Evolutionary conservation across 2,888 invertebrate genomes (phyloP).

Genomic region (Napeogenes sylphis): DNA sequence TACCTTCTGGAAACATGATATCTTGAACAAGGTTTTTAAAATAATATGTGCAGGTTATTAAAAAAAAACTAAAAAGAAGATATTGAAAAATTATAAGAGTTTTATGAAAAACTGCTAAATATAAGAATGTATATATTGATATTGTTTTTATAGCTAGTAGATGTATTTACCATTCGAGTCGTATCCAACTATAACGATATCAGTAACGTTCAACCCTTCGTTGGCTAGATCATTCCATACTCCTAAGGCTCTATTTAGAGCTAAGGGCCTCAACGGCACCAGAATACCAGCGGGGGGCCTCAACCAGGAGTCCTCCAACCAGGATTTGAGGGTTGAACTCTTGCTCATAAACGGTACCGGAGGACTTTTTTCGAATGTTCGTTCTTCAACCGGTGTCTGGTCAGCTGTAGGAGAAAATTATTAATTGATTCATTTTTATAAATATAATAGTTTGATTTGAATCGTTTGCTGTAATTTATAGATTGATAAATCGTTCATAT

Average conservation of each 20-base stretch:
- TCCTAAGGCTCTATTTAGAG: constrained; percentile 58
- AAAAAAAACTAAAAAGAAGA: too few relatives aligned
- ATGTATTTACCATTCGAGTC: constrained; percentile 62
- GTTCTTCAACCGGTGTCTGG: constrained; percentile 39
- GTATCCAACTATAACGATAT: constrained; percentile 67
- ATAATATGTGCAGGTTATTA: too few relatives aligned
- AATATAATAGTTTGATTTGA: neutral
- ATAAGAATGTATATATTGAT: too few relatives aligned
- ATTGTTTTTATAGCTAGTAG: neutral
- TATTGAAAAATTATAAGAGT: too few relatives aligned
- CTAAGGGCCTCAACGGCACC: constrained; percentile 62
- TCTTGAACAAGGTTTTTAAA: too few relatives aligned
- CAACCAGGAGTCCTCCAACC: constrained; percentile 70
- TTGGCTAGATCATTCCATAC: constrained; percentile 64
- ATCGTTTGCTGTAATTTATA: too few relatives aligned
- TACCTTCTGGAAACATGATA: too few relatives aligned
- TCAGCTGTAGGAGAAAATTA: constrained; percentile 41
- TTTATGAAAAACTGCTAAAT: neutral
- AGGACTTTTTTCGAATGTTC: constrained; percentile 42
- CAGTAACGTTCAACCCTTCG: constrained; percentile 56
- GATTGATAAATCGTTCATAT: too few relatives aligned
- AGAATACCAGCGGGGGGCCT: constrained; percentile 66
- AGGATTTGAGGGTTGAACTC: constrained; percentile 54
- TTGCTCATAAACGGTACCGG: constrained; percentile 43
- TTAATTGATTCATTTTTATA: neutral